phyloP scores from a whole-genome alignment of 2,797 vertebrate genomes.

The Leptoclinus maculatus region DNA sequence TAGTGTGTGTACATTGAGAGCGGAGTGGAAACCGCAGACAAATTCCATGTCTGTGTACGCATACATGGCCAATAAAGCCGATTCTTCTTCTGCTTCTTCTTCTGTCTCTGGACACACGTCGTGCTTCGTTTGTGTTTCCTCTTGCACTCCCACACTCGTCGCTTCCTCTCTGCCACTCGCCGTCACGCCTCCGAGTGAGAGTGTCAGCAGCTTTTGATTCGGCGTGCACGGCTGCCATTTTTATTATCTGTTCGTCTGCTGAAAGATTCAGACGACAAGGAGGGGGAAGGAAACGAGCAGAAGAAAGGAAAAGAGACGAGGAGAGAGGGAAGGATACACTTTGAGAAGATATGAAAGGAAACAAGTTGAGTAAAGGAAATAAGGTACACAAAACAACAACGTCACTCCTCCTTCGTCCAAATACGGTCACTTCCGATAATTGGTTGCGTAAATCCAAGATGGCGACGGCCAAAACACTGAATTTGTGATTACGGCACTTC shows the following conservation, averaged over 20 bases:
- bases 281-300: not conserved
- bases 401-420: too few species aligned
- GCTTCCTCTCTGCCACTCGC: constrained; percentile 29
- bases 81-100: not conserved
- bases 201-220: constrained; percentile 31
- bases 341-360: too few species aligned
- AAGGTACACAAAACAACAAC: not conserved
- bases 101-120: constrained; percentile 52
- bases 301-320: not conserved
- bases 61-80: too few species aligned
- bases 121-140: constrained; percentile 59
- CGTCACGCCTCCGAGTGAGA: constrained; percentile 33
- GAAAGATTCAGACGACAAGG: not conserved
- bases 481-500: too few species aligned
- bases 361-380: not conserved
- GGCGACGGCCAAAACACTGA: too few species aligned
- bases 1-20: too few species aligned
- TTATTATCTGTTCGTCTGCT: not conserved
- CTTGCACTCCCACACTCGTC: constrained; percentile 49
- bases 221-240: constrained; percentile 10
- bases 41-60: too few species aligned
- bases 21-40: too few species aligned
- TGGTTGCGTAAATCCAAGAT: too few species aligned
- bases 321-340: not conserved
- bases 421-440: too few species aligned